Conservation (phyloP, 2,113 vertebrate species). For the Chlorodrepanis virens region DNA sequence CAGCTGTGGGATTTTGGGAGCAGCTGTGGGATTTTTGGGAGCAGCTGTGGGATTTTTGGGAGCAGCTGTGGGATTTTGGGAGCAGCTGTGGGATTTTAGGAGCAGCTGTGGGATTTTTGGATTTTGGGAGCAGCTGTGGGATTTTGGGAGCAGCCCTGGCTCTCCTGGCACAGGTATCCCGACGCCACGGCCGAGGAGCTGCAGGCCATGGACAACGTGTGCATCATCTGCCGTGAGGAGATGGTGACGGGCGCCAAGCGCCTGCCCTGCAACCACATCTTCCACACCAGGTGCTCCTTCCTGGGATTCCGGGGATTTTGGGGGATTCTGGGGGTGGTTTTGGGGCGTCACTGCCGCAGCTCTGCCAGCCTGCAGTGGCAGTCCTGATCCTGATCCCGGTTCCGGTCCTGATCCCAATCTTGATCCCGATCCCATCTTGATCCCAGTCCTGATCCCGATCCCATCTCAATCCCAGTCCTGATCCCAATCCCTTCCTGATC, state of each 20-base stretch:
- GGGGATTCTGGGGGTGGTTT: background rate
- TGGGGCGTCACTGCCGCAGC: rapidly evolving
- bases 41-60: background rate
- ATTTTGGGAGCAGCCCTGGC: background rate
- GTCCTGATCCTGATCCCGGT: background rate
- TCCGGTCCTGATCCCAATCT: background rate
- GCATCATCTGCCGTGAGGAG: conserved; percentile 96
- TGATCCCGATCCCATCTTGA: background rate
- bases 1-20: background rate
- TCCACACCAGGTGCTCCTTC: conserved; percentile 82
- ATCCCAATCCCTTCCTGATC: no score
- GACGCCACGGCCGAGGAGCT: conserved; percentile 93
- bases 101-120: background rate
- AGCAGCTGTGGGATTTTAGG: background rate
- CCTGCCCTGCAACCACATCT: conserved; percentile 96
- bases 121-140: background rate
- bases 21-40: no score
- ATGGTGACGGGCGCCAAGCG: conserved; percentile 96
- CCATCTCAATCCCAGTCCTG: background rate
- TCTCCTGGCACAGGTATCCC: conserved; percentile 78
- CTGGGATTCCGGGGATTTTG: background rate
- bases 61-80: background rate
- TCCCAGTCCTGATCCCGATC: background rate
- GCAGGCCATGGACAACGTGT: conserved; percentile 91
- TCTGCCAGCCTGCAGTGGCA: background rate